Base-by-base conservation (phyloP, 2,888 invertebrate genomes). In the Biston betularia region DNA sequence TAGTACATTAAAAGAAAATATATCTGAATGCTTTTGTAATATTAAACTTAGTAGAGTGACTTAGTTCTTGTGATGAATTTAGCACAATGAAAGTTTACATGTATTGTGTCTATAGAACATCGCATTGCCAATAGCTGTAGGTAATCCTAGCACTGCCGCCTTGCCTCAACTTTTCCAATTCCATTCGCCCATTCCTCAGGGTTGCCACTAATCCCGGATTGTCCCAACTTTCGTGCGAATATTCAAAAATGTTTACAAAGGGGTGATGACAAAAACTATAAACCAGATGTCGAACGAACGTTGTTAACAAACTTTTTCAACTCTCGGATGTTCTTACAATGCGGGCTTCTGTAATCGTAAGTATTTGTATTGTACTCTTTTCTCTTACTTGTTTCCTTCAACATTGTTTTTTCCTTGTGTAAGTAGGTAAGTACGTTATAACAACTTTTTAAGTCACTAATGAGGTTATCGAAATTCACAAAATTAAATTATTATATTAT, bases 111-210 rank as follows among this genome's bases (percentile, higher is more conserved):
- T 24, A 24, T 24, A 24, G 24, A 24, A 78, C 77, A 80, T 85
- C 80, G 80, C 82, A 80, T 81, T 83, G 77, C 81, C 83, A 82
- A 85, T 79, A 77, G 75, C 73, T 75, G 75, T 80, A 75, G 62
- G 85, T 88, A 89, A 89, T 88, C 88, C 88, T 79, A 76, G 81
- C 79, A 76, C 55, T 77, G 75, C 79, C 65, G 68, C 65, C 69
- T 69, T 78, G 79, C 81, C 79, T 78, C 84, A 90, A 90, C 88
- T 90, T 90, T 90, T 89, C 88, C 89, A 89, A 89, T 89, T 89
- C 87, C 83, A 76, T 76, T 81, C 83, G 75, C 77, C 84, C 82
- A 85, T 85, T 88, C 84, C 85, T 86, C 86, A 86, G 84, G 81
- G 84, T 81, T 83, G 82, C 82, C 79, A 80, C 83, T 86, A 86